A percentile compares a stretch with the other conserved stretches of the same genome.
Evolutionary conservation across 1,140 invertebrate species (phyloP).

Genomic region (Berghia stephanieae): DNA sequence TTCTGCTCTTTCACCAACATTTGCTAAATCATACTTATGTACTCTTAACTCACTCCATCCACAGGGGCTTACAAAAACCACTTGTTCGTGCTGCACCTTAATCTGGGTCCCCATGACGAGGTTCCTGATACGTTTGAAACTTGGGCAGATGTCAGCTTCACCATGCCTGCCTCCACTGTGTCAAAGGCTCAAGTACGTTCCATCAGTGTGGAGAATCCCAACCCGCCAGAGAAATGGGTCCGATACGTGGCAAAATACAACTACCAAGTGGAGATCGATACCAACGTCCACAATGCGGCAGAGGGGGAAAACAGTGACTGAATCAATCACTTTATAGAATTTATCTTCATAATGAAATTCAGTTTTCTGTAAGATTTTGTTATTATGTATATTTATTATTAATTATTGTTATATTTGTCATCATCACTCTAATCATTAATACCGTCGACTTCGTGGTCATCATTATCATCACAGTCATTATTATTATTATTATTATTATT

Average conservation of each 20-base stretch:
- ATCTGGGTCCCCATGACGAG: conserved; percentile 95
- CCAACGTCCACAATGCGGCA: conserved; percentile 42
- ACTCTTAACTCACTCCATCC: too few relatives aligned
- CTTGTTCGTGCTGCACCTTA: conserved; percentile 90
- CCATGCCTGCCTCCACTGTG: conserved; percentile 97
- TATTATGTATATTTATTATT: background rate
- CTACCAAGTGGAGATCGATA: conserved; percentile 75
- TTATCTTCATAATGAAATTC: background rate
- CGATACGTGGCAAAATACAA: conserved; percentile 96
- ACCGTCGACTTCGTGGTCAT: too few relatives aligned
- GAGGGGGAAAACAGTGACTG: conserved; percentile 34
- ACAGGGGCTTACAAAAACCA: conserved; percentile 97
- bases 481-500: background rate
- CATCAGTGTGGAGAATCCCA: conserved; percentile 89
- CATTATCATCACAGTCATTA: background rate
- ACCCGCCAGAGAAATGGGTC: conserved; percentile 98
- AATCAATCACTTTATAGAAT: background rate
- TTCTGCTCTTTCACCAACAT: too few relatives aligned
- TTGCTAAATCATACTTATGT: too few relatives aligned
- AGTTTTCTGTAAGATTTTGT: background rate
- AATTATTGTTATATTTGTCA: background rate
- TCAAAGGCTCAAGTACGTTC: conserved; percentile 96
- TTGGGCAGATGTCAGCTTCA: conserved; percentile 93
- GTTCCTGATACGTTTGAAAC: conserved; percentile 91
- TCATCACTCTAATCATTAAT: background rate